Base-by-base conservation (phyloP, 1,140 invertebrate species). In the Nymphalis io region DNA sequence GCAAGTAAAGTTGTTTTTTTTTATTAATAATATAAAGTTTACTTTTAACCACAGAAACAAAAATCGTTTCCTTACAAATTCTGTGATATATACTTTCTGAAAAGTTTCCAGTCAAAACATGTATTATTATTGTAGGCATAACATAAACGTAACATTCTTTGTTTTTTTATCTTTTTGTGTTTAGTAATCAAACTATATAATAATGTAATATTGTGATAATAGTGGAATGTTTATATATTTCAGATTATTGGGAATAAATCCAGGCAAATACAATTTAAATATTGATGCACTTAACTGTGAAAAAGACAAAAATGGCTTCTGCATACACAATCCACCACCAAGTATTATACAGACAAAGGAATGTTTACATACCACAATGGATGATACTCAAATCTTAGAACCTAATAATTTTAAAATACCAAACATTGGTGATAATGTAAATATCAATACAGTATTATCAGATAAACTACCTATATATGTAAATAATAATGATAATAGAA, bases 191-290 rank as follows among this genome's bases (percentile, higher is more conserved):
- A 61, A 18, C n/a, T 3, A 16, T 46, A n/a, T 46, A 16, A 15
- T 42, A 12, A 42, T 42, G 1, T 40, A 40, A 40, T 40, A 12
- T 40, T 40, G 39, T 42, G 10, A 33, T 33, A 33, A 33, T 4
- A 8, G 4, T 33, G 16, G 2, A 40, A 55, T 40, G 57, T 69
- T 48, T 48, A 39, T 58, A 61, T 67, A 15, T 68, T 85, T 75
- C 78, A 91, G 89, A 59, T 76, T 89, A 73, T 85, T 91, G 53
- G 89, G 84, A 5, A 80, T 90, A 78, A 80, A 73, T 44, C 79
- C 89, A 44, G 89, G 89, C 13, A 85, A 89, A 63, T 90, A 91
- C 53, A 84, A 83, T 70, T 66, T 91, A 0, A 84, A 89, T 51
- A 79, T 89, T 53, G 82, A 85, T 44, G 88, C 84, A 2, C 69